Evolutionary conservation across 2,113 vertebrate species (phyloP).

Genomic region (Otis tarda): DNA sequence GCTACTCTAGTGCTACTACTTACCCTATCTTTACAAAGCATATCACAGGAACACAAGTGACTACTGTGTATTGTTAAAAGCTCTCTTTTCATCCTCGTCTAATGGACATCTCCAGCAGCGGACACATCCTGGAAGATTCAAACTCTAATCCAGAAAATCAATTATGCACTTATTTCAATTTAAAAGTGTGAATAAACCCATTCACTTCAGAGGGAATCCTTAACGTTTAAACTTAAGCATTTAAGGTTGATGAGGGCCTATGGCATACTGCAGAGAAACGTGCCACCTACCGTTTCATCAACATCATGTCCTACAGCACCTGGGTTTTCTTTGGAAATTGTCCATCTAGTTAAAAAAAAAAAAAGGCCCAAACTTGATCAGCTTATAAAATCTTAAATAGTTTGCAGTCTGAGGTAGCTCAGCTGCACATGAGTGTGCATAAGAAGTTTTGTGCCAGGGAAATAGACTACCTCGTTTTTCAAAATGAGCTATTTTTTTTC

Average conservation of each 20-base stretch:
- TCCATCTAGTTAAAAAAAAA: constrained; percentile 30
- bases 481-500: constrained; percentile 18
- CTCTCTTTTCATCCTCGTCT: not conserved
- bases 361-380: not conserved
- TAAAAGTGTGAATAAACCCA: not conserved
- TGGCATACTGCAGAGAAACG: not conserved
- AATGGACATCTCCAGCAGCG: not conserved
- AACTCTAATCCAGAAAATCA: not conserved
- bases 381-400: not conserved
- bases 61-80: not conserved
- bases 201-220: not conserved
- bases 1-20: not conserved
- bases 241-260: not conserved
- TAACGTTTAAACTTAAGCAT: not conserved
- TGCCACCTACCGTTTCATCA: not conserved
- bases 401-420: not conserved
- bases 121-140: not conserved
- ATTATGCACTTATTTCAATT: not conserved
- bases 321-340: constrained; percentile 21
- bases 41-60: not conserved
- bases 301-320: not conserved
- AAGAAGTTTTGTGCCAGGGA: not conserved
- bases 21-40: not conserved
- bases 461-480: not conserved
- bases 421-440: not conserved